phyloP scores from a whole-genome alignment of 2,888 invertebrate genomes.

The Vesta saturnalis region DNA sequence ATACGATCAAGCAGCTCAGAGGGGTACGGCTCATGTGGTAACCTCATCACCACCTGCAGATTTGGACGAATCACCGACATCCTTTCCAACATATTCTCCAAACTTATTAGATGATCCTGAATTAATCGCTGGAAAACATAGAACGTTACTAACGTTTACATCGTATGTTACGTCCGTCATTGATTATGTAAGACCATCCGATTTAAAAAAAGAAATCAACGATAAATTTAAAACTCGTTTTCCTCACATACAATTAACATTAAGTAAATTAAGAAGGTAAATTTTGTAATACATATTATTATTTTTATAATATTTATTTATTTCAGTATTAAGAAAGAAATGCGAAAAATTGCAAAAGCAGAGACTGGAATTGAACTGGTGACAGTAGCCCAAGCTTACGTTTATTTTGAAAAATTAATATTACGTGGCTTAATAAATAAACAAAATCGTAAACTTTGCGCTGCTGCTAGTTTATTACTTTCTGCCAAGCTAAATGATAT shows the following conservation, averaged over 20 bases:
- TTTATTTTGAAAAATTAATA: constrained; percentile 98
- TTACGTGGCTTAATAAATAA: constrained; percentile 93
- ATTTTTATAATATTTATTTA: constrained; percentile 10
- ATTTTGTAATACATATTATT: background rate
- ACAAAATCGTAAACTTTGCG: constrained; percentile 93
- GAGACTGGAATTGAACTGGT: constrained; percentile 86
- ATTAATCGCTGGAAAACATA: constrained; percentile 87
- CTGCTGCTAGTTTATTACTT: constrained; percentile 92
- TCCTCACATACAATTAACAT: constrained; percentile 91
- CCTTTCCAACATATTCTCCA: constrained; percentile 75
- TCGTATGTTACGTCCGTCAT: constrained; percentile 96
- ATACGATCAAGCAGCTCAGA: constrained; percentile 73
- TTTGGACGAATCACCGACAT: constrained; percentile 56
- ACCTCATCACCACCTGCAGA: constrained; percentile 63
- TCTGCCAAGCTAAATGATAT: constrained; percentile 98
- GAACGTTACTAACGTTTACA: constrained; percentile 86
- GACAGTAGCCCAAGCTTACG: constrained; percentile 95
- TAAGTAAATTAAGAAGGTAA: constrained; percentile 95
- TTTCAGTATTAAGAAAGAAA: constrained; percentile 91
- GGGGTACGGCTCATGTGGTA: constrained; percentile 64
- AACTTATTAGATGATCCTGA: constrained; percentile 94
- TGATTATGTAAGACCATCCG: constrained; percentile 94
- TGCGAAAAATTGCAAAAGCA: constrained; percentile 89
- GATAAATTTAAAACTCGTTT: constrained; percentile 96
- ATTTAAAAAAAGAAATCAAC: constrained; percentile 95